These are phyloP conservation scores for Panagrolaimus sp. DNA, from an alignment of 1,140 invertebrate genomes.

Conservation along the genomic window DNA sequence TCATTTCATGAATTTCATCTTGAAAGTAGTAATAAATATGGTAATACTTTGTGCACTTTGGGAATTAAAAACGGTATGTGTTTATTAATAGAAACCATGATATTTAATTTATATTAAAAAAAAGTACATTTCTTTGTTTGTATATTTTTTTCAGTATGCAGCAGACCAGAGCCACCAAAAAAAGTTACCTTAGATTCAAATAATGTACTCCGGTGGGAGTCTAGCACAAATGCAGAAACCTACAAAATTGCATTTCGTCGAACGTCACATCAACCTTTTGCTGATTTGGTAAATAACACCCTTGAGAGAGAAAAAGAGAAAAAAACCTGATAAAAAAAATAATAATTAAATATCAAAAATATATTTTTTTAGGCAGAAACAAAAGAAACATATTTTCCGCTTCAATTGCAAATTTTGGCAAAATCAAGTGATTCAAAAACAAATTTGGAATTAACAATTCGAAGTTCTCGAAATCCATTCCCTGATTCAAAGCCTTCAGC, in stretches of 20 bases:
- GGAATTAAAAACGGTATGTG: slow-evolving; percentile 14
- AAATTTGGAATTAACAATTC: slow-evolving; percentile 11
- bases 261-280: slow-evolving; percentile 1
- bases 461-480: background rate
- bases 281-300: background rate
- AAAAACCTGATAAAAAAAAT: no score
- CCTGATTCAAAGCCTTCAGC: background rate
- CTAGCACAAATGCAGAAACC: background rate
- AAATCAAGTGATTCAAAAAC: background rate
- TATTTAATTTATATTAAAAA: slow-evolving; percentile 4
- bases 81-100: background rate
- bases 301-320: background rate
- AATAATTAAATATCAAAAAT: background rate
- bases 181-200: background rate
- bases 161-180: slow-evolving; percentile 7
- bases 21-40: background rate
- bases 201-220: slow-evolving; percentile 6
- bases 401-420: background rate
- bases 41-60: background rate
- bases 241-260: slow-evolving; percentile 15
- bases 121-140: no score
- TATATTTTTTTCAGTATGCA: slow-evolving; percentile 6
- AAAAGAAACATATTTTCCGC: slow-evolving; percentile 10
- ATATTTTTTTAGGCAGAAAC: background rate
- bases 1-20: slow-evolving; percentile 9